These are phyloP conservation scores for Phengaris alcon DNA, from an alignment of 2,888 invertebrate genomes.

Conservation along the genomic window DNA sequence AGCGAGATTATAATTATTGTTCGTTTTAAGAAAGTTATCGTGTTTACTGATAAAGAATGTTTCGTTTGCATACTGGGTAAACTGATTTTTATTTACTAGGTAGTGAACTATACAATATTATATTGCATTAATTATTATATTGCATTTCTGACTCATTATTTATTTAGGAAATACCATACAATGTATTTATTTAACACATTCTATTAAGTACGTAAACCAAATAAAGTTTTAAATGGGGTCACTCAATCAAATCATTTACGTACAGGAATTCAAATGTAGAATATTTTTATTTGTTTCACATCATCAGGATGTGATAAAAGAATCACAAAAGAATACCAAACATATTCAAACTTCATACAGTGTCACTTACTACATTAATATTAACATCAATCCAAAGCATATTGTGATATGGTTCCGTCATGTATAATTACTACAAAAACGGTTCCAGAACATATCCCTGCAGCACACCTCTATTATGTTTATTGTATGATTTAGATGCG, in stretches of 20 bases:
- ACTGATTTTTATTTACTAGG: background rate
- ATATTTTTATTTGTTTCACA: slow-evolving; percentile 29
- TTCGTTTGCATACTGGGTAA: background rate
- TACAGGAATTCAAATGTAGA: slow-evolving; percentile 10
- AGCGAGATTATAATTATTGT: slow-evolving; percentile 5
- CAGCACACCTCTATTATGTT: slow-evolving; percentile 57
- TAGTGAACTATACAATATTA: background rate
- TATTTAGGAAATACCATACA: background rate
- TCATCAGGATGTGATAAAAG: background rate
- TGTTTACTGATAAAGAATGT: background rate
- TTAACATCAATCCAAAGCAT: slow-evolving; percentile 57
- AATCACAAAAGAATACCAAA: slow-evolving; percentile 4
- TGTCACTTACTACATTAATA: slow-evolving; percentile 31
- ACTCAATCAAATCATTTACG: background rate
- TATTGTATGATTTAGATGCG: slow-evolving; percentile 58
- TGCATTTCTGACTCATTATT: background rate
- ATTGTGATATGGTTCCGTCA: slow-evolving; percentile 72
- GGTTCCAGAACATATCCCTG: slow-evolving; percentile 59
- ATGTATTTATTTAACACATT: background rate
- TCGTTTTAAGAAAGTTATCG: background rate
- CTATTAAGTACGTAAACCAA: background rate
- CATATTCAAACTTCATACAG: slow-evolving; percentile 30
- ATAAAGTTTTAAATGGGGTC: background rate
- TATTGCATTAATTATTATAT: background rate
- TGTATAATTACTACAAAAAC: slow-evolving; percentile 67